A percentile compares a stretch with the other conserved stretches of the same genome.
phyloP scores from a whole-genome alignment of 2,797 vertebrate species.

The Hyperoplus lanceolatus region DNA sequence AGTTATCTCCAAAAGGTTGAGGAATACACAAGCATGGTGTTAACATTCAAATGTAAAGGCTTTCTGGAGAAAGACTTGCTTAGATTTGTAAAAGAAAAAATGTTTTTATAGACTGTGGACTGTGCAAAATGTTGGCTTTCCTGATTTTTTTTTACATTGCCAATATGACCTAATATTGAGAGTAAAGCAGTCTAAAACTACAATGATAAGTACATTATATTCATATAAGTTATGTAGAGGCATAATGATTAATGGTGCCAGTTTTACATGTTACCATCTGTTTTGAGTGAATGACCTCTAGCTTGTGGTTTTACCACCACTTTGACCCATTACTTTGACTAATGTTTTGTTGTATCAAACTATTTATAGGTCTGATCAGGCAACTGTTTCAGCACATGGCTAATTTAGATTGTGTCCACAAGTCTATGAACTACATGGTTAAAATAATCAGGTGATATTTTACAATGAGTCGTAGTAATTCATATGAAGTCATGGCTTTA shows the following conservation, averaged over 20 bases:
- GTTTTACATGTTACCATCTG: slow-evolving; percentile 36
- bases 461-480: neutral
- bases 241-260: slow-evolving; percentile 2
- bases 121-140: neutral
- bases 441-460: neutral
- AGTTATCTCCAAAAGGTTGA: neutral
- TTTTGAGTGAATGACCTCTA: slow-evolving; percentile 57
- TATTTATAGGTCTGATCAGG: neutral
- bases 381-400: neutral
- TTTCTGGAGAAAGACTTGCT: neutral
- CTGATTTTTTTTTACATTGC: neutral
- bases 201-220: neutral
- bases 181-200: too few relatives aligned
- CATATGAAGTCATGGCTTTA: neutral
- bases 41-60: neutral
- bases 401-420: neutral
- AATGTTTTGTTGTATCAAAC: neutral
- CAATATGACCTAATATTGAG: too few relatives aligned
- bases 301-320: slow-evolving; percentile 22
- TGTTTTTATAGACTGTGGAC: too few relatives aligned
- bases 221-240: neutral
- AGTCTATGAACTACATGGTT: slow-evolving; percentile 2
- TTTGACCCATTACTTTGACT: slow-evolving; percentile 61
- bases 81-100: too few relatives aligned
- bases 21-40: neutral